A percentile compares a stretch with the other conserved stretches of the same genome.
phyloP scores from a whole-genome alignment of 1,140 invertebrate genomes.

The Rhyacophila brunnea region DNA sequence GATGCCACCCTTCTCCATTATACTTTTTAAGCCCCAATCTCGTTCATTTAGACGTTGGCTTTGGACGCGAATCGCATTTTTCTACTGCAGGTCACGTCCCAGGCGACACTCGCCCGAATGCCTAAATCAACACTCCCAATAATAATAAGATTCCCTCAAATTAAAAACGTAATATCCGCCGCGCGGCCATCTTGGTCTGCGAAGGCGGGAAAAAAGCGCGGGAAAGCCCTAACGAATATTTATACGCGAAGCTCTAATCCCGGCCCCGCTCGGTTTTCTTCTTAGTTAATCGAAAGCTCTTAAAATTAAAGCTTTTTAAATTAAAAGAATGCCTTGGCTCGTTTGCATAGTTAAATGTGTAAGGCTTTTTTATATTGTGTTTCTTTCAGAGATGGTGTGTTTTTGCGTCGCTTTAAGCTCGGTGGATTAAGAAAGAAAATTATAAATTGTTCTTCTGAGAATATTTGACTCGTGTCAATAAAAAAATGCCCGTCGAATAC shows the following conservation, averaged over 20 bases:
- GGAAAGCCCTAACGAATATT: slow-evolving; percentile 35
- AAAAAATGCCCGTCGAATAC: background rate
- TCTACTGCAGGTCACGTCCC: slow-evolving; percentile 62
- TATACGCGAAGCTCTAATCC: slow-evolving; percentile 32
- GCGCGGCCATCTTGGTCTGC: slow-evolving; percentile 34
- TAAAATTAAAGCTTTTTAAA: slow-evolving; percentile 38
- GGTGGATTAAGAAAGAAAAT: slow-evolving; percentile 26
- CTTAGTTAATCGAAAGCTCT: slow-evolving; percentile 37
- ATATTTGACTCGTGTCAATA: background rate
- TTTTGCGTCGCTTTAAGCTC: slow-evolving; percentile 11
- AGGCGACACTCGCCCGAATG: slow-evolving; percentile 35
- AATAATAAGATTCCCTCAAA: slow-evolving; percentile 65
- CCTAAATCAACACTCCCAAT: slow-evolving; percentile 63
- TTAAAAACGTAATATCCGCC: slow-evolving; percentile 65
- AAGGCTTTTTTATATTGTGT: slow-evolving; percentile 11
- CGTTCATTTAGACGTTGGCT: slow-evolving; percentile 64
- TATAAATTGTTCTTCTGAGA: slow-evolving; percentile 13
- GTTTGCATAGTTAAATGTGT: slow-evolving; percentile 33
- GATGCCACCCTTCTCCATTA: slow-evolving; percentile 46
- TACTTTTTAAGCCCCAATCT: slow-evolving; percentile 66
- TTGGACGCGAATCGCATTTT: slow-evolving; percentile 64
- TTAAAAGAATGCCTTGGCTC: slow-evolving; percentile 32
- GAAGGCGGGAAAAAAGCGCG: slow-evolving; percentile 34
- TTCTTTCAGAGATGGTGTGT: slow-evolving; percentile 10
- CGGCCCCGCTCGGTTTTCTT: slow-evolving; percentile 24